Evolutionary conservation across 2,888 invertebrate species (phyloP), one percentile per base, ranked within the genome.

Genomic region (Caenorhabditis sp.): DNA sequence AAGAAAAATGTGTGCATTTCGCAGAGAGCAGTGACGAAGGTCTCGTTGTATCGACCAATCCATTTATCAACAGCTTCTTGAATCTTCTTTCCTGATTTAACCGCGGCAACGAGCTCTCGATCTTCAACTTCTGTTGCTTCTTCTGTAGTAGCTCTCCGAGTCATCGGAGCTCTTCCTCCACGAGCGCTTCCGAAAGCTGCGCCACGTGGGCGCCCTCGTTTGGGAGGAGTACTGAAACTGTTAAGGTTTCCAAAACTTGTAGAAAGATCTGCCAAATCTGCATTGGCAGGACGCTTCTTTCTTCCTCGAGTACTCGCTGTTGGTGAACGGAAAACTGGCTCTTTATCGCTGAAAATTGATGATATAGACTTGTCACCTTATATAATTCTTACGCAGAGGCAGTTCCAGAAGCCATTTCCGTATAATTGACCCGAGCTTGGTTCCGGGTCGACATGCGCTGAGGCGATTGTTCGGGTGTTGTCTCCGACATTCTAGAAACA

Each of bases 1-100:
- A 99, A 97, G 92, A 99, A 98, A 93, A 99, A 98, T 93, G 99
- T 98, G 95, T 98, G 97, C 56, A 99, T 93, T 90, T 97, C 95
- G 58, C 98, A 95, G 14, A 98, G 94, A 31, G 95, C 95, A 93
- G 97, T 97, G 2, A 96, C 94, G 93, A 97, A 96, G 19, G 87
- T 81, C 54, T 94, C 94, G 93, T 98, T 98, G 93, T 99, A 99
- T 87, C 96, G 96, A 92, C 98, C 98, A 91, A 99, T 98, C 99
- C 99, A 99, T 92, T 97, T 96, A 93, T 99, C 98, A 14, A 98
- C 69, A 1, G 77, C 79, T 51, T 84, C 84, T 35, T 85, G 70
- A 28, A 89, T 81, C 41, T 81, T 85, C 51, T 86, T 89, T 44
- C 89, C 89, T 6, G 68, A 47, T 72, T 88, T 90, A 1, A 90